Base-by-base conservation (phyloP, 2,888 invertebrate genomes). In the Zygothrica quintamaculata region DNA sequence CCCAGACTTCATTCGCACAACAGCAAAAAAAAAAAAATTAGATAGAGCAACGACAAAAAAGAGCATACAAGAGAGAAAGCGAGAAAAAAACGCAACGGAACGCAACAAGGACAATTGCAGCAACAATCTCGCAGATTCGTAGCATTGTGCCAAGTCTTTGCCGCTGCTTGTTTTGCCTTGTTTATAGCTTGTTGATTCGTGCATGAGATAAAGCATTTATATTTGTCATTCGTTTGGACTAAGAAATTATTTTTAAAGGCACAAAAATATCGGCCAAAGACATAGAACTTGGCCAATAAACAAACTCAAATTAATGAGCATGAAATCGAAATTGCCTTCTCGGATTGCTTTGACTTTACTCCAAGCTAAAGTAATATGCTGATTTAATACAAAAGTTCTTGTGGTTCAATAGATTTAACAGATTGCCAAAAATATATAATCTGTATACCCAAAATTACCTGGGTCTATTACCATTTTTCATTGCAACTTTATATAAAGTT, bases 131-230 rank as follows among this genome's bases (percentile, higher is more conserved):
- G 53, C 58, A 56, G 43, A 59, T 48, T 48, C 53, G 52, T 52
- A 52, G 60, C 42, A 50, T 66, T 59, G 58, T 65, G 65, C 44
- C 70, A 76, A 47, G 42, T 44, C 56, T 11, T 70, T 56, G 46
- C 52, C 42, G 36, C 52, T 69, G 50, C 44, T 72, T 53, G 44
- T 59, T n/a, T 70, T 64, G 72, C 58, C 71, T 77, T 71, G 74
- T 80, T 84, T 76, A 84, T 77, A 81, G 82, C 70, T 65, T 72
- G 71, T 81, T 87, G 87, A 72, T 72, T 72, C 78, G 69, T 61
- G 61, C 69, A 80, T 70, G 70, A 58, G 65, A 79, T 74, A 79
- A 74, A 68, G 55, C 74, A 84, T 77, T 79, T 71, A 74, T 65
- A 68, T 66, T 60, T 67, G 65, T 81, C 81, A n/a, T 36, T 36